These are phyloP conservation scores for Folsomia manolachei DNA, from an alignment of 2,888 invertebrate species.

Conservation along the genomic window DNA sequence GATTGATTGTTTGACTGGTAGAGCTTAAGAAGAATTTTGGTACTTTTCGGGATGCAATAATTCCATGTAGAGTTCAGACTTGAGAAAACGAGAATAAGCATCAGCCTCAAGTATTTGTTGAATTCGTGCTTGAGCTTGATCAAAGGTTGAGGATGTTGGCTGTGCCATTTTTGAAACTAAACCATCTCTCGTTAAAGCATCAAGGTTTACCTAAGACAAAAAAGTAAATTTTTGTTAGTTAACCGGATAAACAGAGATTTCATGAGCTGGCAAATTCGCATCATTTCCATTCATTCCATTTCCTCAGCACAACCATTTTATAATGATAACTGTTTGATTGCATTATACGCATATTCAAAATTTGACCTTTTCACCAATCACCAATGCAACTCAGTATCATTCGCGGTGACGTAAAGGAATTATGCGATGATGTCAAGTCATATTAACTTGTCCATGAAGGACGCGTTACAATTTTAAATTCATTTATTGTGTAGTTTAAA, in stretches of 20 bases:
- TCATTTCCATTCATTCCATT: not conserved
- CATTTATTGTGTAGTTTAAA: too few species aligned
- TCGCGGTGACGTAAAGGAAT: not conserved
- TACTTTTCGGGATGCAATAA: conserved; percentile 53
- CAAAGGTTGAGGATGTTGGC: conserved; percentile 57
- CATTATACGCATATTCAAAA: too few species aligned
- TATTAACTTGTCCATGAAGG: not conserved
- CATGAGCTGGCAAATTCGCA: too few species aligned
- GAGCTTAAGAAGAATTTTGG: conserved; percentile 31
- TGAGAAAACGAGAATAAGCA: conserved; percentile 59
- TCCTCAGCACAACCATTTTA: too few species aligned
- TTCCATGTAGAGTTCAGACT: conserved; percentile 58
- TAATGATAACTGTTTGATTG: too few species aligned
- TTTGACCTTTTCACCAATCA: too few species aligned
- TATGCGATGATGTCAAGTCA: not conserved
- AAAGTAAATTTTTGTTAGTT: conserved; percentile 1
- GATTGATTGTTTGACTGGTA: too few species aligned
- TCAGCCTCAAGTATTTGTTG: conserved; percentile 60
- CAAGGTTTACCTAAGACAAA: conserved; percentile 58
- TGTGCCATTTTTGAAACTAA: conserved; percentile 54
- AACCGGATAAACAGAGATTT: not conserved
- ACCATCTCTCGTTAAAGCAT: conserved; percentile 58
- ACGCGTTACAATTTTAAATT: not conserved
- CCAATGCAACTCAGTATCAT: not conserved
- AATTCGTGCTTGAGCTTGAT: conserved; percentile 59